phyloP scores from a whole-genome alignment of 2,113 vertebrate species.

The Siniperca knerii region DNA sequence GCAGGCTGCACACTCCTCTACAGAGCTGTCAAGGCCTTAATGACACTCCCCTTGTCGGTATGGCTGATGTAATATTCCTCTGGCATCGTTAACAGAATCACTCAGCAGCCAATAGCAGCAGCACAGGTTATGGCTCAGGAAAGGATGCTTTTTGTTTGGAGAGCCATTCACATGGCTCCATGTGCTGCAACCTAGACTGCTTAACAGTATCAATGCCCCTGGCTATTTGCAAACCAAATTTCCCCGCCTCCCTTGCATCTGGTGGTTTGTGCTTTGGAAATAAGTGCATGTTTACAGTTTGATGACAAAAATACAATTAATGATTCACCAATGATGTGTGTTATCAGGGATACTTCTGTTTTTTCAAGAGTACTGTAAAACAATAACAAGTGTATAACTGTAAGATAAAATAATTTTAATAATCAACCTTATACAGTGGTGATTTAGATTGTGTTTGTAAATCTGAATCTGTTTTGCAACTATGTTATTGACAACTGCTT shows the following conservation, averaged over 20 bases:
- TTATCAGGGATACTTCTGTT: neutral
- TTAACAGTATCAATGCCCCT: slow-evolving; percentile 57
- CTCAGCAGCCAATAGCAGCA: slow-evolving; percentile 77
- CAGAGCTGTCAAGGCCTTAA: slow-evolving; percentile 42
- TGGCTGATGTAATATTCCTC: slow-evolving; percentile 70
- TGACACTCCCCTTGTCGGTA: slow-evolving; percentile 35
- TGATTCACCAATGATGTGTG: neutral
- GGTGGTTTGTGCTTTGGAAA: neutral
- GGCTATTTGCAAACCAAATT: slow-evolving; percentile 81
- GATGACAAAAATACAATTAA: neutral
- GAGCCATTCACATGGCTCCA: slow-evolving; percentile 77
- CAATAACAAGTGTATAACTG: neutral
- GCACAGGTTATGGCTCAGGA: slow-evolving; percentile 74
- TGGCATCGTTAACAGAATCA: slow-evolving; percentile 42
- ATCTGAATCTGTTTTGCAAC: neutral
- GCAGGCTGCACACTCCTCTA: slow-evolving; percentile 41
- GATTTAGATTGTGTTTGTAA: neutral
- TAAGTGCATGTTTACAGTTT: neutral
- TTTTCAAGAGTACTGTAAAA: neutral
- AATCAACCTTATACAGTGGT: neutral
- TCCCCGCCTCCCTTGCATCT: slow-evolving; percentile 18
- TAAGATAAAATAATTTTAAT: neutral
- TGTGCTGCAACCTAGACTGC: slow-evolving; percentile 63
- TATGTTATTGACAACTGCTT: neutral
- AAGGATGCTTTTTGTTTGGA: slow-evolving; percentile 41